These are phyloP conservation scores for Lepus townsendii DNA, from an alignment of 2,797 vertebrate species.

Conservation along the genomic window DNA sequence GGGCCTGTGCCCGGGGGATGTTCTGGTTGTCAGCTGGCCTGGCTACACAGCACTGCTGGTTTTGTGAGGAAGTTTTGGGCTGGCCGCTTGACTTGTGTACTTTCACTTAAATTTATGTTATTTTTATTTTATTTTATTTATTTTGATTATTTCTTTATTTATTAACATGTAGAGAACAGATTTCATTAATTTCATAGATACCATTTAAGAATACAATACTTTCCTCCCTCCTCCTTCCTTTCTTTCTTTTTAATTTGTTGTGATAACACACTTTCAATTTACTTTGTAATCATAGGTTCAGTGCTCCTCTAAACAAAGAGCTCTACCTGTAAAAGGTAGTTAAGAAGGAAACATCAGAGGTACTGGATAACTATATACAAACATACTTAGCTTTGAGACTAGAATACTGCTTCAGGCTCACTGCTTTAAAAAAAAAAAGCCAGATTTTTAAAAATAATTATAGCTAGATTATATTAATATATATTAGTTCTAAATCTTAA, in stretches of 20 bases:
- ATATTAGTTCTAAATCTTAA: background rate
- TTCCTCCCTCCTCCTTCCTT: too few species aligned
- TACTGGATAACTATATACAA: background rate
- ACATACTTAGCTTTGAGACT: background rate
- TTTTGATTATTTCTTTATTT: too few species aligned
- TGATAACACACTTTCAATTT: too few species aligned
- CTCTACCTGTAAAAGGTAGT: too few species aligned
- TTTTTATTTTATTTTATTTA: background rate
- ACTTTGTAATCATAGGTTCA: too few species aligned
- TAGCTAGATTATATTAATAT: background rate
- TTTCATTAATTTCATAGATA: too few species aligned
- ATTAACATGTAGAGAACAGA: too few species aligned
- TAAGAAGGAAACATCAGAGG: background rate
- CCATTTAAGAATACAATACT: too few species aligned
- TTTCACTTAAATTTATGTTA: background rate
- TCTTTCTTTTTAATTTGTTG: too few species aligned
- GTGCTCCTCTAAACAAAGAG: too few species aligned
- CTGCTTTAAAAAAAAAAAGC: background rate
- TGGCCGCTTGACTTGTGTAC: background rate
- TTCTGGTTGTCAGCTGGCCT: background rate
- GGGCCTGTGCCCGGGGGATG: background rate
- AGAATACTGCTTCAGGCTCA: background rate
- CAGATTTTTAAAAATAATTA: slow-evolving; percentile 8
- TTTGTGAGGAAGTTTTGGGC: background rate
- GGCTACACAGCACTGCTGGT: rapidly evolving